Base-by-base conservation (phyloP, 2,797 vertebrate genomes). In the Margarornis squamiger region DNA sequence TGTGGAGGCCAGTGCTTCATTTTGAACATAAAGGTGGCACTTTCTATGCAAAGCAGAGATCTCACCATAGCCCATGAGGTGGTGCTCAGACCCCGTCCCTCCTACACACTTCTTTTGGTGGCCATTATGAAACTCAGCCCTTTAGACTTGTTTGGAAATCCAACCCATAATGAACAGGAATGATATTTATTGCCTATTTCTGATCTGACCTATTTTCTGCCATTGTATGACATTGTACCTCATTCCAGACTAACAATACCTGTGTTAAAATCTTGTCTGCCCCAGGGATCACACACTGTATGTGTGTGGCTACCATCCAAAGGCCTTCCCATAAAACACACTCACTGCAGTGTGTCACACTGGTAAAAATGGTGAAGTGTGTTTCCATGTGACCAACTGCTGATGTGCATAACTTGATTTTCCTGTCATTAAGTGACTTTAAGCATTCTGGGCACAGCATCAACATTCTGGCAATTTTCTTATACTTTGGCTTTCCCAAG, bases 51-150 rank as follows among this genome's bases (percentile, higher is more conserved):
- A 52, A 68, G 34, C 1, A 7, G 34, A 54, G 67, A 19, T 36
- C 6, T 18, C 3, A 1, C 27, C 51, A n/a, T 2, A 57, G 49
- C 26, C 43, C 0, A 0, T 2, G 22, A 68, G 20, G 11, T 26
- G 41, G 27, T 51, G 49, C 62, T 55, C 71, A 52, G n/a, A 67
- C 15, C 9, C 20, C 0, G 0, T 46, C 36, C 41, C 19, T 73
- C 38, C 38, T 24, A 39, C 13, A 34, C 1, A 4, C n/a, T 55
- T 68, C 52, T 46, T 48, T 54, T 55, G 72, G 34, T 34, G 45
- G 57, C 29, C 76, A 24, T 58, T 29, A 48, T 66, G 46, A 86
- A 72, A 13, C 49, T 9, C 32, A 59, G 21, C 14, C 29, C n/a
- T 43, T 78, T 49, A 18, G 26, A 26, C 13, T 81, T 58, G 19